Evolutionary conservation across 2,888 invertebrate species (phyloP).

Genomic region (Acleris emargana): DNA sequence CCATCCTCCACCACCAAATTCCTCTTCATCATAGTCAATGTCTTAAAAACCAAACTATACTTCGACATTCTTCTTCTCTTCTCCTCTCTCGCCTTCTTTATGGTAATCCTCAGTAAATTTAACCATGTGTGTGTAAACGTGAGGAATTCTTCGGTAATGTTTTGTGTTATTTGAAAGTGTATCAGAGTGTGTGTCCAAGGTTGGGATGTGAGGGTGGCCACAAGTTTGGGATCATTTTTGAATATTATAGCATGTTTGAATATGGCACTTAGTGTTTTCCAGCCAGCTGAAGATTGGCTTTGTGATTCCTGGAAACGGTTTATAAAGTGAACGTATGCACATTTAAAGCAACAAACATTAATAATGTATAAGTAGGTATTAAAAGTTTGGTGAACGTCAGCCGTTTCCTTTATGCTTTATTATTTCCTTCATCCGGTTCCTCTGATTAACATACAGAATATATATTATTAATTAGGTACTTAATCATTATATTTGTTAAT

Average conservation of each 20-base stretch:
- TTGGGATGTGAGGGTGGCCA: slow-evolving; percentile 66
- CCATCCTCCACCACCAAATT: slow-evolving; percentile 53
- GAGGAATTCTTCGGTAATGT: slow-evolving; percentile 63
- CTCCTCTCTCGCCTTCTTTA: slow-evolving; percentile 55
- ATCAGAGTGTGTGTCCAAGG: slow-evolving; percentile 73
- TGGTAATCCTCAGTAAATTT: slow-evolving; percentile 62
- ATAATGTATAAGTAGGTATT: background rate
- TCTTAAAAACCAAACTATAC: slow-evolving; percentile 64
- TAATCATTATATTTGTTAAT: no score
- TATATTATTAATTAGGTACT: no score
- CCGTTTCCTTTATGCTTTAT: no score
- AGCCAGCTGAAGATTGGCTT: slow-evolving; percentile 65
- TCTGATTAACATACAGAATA: no score
- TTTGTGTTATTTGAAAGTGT: slow-evolving; percentile 71
- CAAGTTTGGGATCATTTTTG: slow-evolving; percentile 64
- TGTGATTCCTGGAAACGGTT: slow-evolving; percentile 57
- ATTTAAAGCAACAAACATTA: background rate
- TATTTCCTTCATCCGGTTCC: no score
- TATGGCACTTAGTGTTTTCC: slow-evolving; percentile 70
- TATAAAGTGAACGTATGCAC: background rate
- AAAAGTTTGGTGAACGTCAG: no score
- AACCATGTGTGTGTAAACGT: slow-evolving; percentile 68
- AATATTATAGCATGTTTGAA: slow-evolving; percentile 69
- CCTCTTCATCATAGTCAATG: slow-evolving; percentile 60
- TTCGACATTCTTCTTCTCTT: slow-evolving; percentile 55